A percentile compares a stretch with the other conserved stretches of the same genome.
Evolutionary conservation across 2,113 vertebrate species (phyloP).

Genomic region (Andinoacara biseriatus): DNA sequence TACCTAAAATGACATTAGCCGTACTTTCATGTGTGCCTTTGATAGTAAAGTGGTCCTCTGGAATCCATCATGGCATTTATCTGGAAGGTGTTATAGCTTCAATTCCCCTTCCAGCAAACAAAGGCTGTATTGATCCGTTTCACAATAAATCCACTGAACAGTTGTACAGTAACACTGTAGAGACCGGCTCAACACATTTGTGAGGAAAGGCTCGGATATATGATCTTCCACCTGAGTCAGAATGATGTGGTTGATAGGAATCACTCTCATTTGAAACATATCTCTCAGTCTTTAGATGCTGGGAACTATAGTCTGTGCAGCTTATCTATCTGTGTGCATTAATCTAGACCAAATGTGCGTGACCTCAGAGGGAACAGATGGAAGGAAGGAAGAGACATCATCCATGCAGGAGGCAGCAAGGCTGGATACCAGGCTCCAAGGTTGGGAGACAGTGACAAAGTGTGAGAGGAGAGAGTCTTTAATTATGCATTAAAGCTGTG

Average conservation of each 20-base stretch:
- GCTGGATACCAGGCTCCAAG: neutral
- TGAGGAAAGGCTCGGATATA: neutral
- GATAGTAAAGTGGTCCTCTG: neutral
- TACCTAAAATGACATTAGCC: neutral
- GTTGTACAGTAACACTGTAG: neutral
- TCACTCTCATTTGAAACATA: neutral
- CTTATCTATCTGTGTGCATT: neutral
- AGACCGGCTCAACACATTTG: neutral
- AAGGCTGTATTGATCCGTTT: slow-evolving; percentile 10
- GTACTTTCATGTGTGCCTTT: neutral
- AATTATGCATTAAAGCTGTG: slow-evolving; percentile 28
- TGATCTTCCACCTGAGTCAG: slow-evolving; percentile 2
- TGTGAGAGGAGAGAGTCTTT: slow-evolving; percentile 11
- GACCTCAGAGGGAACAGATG: slow-evolving; percentile 3
- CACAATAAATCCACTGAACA: neutral
- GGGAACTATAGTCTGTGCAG: slow-evolving; percentile 14
- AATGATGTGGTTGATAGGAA: slow-evolving; percentile 8
- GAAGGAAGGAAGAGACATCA: neutral
- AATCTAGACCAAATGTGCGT: neutral
- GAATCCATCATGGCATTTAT: neutral
- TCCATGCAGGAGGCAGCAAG: neutral
- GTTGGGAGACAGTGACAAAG: slow-evolving; percentile 20
- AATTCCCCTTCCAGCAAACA: slow-evolving; percentile 4
- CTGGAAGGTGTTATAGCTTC: neutral
- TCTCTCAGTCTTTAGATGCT: slow-evolving; percentile 2